Conservation (phyloP, 2,888 invertebrate species). For the Gymnoscelis rufifasciata region DNA sequence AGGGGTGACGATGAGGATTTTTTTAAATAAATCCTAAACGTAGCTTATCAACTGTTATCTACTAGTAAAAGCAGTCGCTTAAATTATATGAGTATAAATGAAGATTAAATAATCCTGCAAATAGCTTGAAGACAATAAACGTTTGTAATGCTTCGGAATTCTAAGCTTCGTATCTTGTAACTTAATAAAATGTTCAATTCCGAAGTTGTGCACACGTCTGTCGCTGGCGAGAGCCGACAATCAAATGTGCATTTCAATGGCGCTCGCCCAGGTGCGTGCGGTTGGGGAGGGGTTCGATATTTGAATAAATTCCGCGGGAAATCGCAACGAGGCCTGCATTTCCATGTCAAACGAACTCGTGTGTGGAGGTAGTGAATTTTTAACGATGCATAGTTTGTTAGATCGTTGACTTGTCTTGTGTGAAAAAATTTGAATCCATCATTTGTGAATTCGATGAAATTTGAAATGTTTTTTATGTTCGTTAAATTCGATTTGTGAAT, state of each 20-base stretch:
- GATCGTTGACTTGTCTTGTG: constrained; percentile 16
- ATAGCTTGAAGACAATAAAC: no score
- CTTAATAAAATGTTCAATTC: constrained; percentile 8
- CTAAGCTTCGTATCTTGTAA: background rate
- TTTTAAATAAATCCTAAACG: no score
- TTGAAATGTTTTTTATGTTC: no score
- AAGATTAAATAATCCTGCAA: no score
- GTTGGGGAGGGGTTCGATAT: constrained; percentile 36
- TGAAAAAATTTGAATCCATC: constrained; percentile 5
- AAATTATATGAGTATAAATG: no score
- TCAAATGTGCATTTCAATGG: constrained; percentile 68
- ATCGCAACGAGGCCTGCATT: constrained; percentile 61
- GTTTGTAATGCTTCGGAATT: background rate
- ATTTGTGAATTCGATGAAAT: no score
- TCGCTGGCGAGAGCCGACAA: constrained; percentile 42
- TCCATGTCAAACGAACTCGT: constrained; percentile 69
- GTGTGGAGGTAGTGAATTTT: constrained; percentile 59
- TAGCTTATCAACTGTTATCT: no score
- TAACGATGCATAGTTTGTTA: constrained; percentile 44
- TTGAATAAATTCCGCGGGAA: constrained; percentile 60
- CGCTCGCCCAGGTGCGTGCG: constrained; percentile 44
- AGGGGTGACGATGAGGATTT: no score
- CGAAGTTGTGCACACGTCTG: constrained; percentile 36
- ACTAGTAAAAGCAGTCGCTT: no score
- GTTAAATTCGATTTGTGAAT: no score